phyloP scores from a whole-genome alignment of 2,888 invertebrate species.

The Isotomurus palustris region DNA sequence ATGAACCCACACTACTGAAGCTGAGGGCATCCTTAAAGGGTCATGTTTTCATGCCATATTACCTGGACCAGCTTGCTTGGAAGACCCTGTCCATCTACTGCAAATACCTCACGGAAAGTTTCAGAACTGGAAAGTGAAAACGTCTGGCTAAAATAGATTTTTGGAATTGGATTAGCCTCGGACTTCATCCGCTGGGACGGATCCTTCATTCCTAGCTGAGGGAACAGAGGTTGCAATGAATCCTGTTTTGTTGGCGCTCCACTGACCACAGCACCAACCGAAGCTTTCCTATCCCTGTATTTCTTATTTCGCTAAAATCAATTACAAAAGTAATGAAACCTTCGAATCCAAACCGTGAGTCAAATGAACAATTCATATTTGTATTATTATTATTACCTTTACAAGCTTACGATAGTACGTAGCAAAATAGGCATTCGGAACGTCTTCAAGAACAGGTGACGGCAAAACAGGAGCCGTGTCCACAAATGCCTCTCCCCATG shows the following conservation, averaged over 20 bases:
- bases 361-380: not conserved
- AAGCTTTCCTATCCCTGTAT: constrained; percentile 41
- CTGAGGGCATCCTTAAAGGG: too few species aligned
- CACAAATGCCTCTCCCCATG: constrained; percentile 94
- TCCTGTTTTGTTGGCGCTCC: constrained; percentile 23
- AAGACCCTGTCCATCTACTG: constrained; percentile 55
- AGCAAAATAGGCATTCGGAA: constrained; percentile 78
- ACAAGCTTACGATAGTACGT: constrained; percentile 70
- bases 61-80: constrained; percentile 42
- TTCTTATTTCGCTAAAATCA: constrained; percentile 35
- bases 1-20: too few species aligned
- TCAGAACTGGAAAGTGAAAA: constrained; percentile 73
- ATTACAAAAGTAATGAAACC: not conserved
- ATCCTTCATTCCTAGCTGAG: constrained; percentile 39
- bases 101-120: constrained; percentile 81
- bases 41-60: too few species aligned
- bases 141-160: constrained; percentile 74
- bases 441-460: constrained; percentile 70
- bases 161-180: constrained; percentile 64
- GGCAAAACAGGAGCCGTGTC: constrained; percentile 70
- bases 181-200: constrained; percentile 35
- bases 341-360: not conserved
- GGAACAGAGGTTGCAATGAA: constrained; percentile 38
- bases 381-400: constrained; percentile 40
- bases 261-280: constrained; percentile 7